Base-by-base conservation (phyloP, 1,140 invertebrate species). In the Laodelphax striatellus region DNA sequence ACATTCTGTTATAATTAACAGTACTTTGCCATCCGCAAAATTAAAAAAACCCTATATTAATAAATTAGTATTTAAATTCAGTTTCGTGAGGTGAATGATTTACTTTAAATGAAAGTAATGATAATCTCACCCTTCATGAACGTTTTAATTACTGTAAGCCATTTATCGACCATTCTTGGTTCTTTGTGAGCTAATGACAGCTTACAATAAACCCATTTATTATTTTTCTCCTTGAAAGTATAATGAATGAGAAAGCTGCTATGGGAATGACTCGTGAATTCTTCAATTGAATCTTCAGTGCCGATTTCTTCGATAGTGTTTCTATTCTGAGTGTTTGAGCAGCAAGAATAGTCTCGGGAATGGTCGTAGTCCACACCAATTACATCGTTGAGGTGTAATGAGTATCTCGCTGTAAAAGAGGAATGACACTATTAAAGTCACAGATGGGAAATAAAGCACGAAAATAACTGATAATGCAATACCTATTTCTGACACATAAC, bases 121-220 rank as follows among this genome's bases (percentile, higher is more conserved):
- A 21, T 21, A 31, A 38, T 13, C 34, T 77, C 69, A 76, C 76
- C 72, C 62, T 73, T 68, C 61, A 79, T 62, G 68, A 76, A 75
- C 68, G 77, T 76, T 58, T 77, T 73, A 16, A 85, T 73, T 44
- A 81, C 80, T 64, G 79, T 77, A 13, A 83, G 77, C 83, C 83
- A 85, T 13, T 80, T 78, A 6, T 78, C 72, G 8, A 85, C 76
- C 64, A 83, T 80, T 52, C 79, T 70, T 0, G 79, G 73, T 66
- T 85, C 82, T 0, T 75, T 75, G 68, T 84, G 82, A 62, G 77
- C 78, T 67, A 84, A 76, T 6, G 76, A 79, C 5, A 84, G 69
- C 4, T 70, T 76, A 52, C 78, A 75, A 63, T 82, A 75, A 28
- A 77, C 75, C 82, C 81, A 83, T 65, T 76, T 79, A 66, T 81